A percentile compares a stretch with the other conserved stretches of the same genome.
phyloP scores from a whole-genome alignment of 2,797 vertebrate genomes.

The Melanotaenia maccullochi region DNA sequence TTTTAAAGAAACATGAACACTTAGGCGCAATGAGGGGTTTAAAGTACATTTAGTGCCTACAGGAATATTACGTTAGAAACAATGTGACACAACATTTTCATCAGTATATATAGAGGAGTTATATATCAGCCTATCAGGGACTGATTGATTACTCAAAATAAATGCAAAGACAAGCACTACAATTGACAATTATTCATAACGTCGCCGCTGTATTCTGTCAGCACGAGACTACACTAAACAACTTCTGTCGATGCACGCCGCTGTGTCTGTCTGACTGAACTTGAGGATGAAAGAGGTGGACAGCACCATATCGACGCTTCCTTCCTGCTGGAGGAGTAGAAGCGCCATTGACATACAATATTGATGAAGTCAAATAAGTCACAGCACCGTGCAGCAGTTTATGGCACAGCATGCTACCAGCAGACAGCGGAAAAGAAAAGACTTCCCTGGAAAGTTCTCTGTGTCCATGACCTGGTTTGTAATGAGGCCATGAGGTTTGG shows the following conservation, averaged over 20 bases:
- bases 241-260: constrained; percentile 31
- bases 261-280: constrained; percentile 24
- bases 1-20: not conserved
- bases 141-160: not conserved
- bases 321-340: constrained; percentile 29
- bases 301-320: constrained; percentile 37
- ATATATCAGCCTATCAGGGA: not conserved
- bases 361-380: constrained; percentile 45
- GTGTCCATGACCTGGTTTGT: constrained; percentile 24
- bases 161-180: too few relatives aligned
- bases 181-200: not conserved
- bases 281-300: constrained; percentile 36
- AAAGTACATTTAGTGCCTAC: not conserved
- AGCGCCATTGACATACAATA: constrained; percentile 35
- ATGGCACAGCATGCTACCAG: constrained; percentile 20
- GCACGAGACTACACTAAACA: constrained; percentile 5
- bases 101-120: not conserved
- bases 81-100: too few relatives aligned
- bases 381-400: constrained; percentile 12
- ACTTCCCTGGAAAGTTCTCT: constrained; percentile 6
- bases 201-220: not conserved
- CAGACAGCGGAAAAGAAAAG: constrained; percentile 17
- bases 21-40: not conserved
- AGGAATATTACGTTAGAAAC: too few relatives aligned
- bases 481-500: constrained; percentile 15